Evolutionary conservation across 2,113 vertebrate genomes (phyloP).

Genomic region (Baryphthengus martii): DNA sequence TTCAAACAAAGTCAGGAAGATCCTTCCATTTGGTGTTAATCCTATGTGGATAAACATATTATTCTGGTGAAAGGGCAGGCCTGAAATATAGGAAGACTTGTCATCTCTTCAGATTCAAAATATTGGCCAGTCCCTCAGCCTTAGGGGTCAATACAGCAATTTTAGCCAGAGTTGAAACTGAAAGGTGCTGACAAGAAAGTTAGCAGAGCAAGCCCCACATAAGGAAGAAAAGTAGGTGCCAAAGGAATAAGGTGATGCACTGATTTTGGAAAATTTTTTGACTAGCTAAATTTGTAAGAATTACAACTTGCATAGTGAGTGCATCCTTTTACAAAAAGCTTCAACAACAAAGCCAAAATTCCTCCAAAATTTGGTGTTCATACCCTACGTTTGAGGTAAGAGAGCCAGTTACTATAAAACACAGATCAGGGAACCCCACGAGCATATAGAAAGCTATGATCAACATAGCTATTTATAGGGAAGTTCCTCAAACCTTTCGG

Average conservation of each 20-base stretch:
- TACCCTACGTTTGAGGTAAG: not conserved
- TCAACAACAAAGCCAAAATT: not conserved
- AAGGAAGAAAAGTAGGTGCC: not conserved
- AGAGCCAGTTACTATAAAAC: not conserved
- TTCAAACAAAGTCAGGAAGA: not conserved
- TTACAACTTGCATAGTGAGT: not conserved
- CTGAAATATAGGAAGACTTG: not conserved
- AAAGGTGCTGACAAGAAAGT: not conserved
- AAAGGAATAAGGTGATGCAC: not conserved
- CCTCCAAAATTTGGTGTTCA: not conserved
- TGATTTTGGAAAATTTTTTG: not conserved
- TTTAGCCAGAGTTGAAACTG: not conserved
- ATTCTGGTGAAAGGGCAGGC: not conserved
- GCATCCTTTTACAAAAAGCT: not conserved
- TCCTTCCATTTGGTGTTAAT: not conserved
- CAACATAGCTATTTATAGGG: conserved; percentile 27
- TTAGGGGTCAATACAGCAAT: rapidly evolving
- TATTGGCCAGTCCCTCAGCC: not conserved
- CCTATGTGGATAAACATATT: not conserved
- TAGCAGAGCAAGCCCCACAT: not conserved
- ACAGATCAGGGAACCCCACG: not conserved
- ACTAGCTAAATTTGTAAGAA: not conserved
- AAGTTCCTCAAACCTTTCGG: conserved; percentile 23
- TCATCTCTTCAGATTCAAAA: not conserved
- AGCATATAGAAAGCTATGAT: conserved; percentile 14